Evolutionary conservation across 2,113 vertebrate genomes (phyloP).

Genomic region (Hystrix brachyura): DNA sequence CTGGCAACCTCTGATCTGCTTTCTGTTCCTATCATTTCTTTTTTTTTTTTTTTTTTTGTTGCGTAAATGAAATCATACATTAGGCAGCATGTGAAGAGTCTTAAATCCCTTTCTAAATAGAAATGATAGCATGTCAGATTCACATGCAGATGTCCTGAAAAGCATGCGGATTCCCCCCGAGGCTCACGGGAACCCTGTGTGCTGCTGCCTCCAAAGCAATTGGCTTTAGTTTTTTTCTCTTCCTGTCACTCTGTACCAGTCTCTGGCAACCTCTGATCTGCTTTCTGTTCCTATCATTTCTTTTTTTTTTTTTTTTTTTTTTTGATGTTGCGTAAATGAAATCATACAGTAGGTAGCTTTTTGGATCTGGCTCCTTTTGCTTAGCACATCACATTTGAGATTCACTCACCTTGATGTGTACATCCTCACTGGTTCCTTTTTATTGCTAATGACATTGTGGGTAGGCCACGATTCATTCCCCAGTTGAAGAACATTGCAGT

Average conservation of each 20-base stretch:
- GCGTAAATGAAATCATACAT: no score
- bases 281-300: neutral
- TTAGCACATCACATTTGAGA: neutral
- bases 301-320: conserved; percentile 58
- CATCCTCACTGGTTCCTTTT: neutral
- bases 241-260: neutral
- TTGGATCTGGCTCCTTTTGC: conserved; percentile 25
- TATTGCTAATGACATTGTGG: neutral
- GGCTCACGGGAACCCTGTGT: neutral
- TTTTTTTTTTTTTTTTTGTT: no score
- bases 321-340: neutral
- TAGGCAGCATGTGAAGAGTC: conserved; percentile 19
- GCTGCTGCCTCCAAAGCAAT: neutral
- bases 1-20: neutral
- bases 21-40: neutral
- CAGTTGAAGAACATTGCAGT: neutral
- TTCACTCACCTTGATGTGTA: neutral
- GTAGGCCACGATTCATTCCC: neutral
- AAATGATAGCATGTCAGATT: neutral
- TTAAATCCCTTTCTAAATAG: conserved; percentile 52
- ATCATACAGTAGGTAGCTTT: neutral
- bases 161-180: neutral
- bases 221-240: neutral
- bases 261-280: neutral
- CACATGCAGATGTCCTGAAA: neutral